Evolutionary conservation across 2,888 invertebrate species (phyloP).

Genomic region (Erebia epiphron): DNA sequence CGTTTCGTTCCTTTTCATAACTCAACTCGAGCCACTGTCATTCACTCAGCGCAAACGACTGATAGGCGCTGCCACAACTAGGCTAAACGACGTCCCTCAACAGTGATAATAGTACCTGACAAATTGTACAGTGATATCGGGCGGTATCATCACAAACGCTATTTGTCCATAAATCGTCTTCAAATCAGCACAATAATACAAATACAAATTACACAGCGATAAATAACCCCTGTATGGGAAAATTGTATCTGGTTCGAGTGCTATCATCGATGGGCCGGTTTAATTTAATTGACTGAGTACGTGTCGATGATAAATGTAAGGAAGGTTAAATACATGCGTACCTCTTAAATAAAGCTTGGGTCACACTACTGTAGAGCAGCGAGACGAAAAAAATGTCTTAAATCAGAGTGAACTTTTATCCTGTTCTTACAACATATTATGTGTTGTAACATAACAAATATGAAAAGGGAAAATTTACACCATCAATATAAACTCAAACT

Average conservation of each 20-base stretch:
- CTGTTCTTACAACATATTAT: too few species aligned
- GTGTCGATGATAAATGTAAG: constrained; percentile 77
- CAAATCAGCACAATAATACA: constrained; percentile 60
- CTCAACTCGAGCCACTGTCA: too few species aligned
- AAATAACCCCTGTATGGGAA: constrained; percentile 70
- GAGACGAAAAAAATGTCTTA: background rate
- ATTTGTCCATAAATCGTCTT: constrained; percentile 56
- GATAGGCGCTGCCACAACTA: background rate
- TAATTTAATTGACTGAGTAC: constrained; percentile 80
- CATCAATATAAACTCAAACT: too few species aligned
- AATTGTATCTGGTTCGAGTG: constrained; percentile 66
- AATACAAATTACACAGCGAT: constrained; percentile 68
- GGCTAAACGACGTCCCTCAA: background rate
- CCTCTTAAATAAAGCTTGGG: constrained; percentile 65
- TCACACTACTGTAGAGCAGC: background rate
- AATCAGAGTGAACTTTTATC: too few species aligned
- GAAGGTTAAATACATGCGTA: constrained; percentile 74
- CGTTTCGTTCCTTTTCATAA: too few species aligned
- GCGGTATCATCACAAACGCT: constrained; percentile 48
- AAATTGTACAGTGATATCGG: constrained; percentile 23
- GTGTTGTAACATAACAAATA: too few species aligned
- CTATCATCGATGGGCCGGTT: constrained; percentile 76
- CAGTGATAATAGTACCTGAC: constrained; percentile 18
- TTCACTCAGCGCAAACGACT: too few species aligned
- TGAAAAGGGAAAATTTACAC: too few species aligned